Percentiles rank a stretch among this genome's conserved stretches.
These are phyloP conservation scores for Hofmannophila pseudospretella DNA, from an alignment of 2,888 invertebrate species.

Conservation along the genomic window DNA sequence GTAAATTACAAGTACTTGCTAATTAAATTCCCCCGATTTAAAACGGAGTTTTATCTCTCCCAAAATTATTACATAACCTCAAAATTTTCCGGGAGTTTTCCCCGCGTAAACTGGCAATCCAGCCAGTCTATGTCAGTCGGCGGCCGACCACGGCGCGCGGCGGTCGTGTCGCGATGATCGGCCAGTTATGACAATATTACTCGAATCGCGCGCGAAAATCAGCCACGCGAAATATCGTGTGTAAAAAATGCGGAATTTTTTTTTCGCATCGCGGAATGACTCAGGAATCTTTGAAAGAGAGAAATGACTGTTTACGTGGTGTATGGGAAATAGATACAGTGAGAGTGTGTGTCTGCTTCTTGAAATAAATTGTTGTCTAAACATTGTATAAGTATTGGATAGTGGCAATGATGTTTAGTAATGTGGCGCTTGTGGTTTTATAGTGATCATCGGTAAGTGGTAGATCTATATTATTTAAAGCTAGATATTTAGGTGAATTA, in stretches of 20 bases:
- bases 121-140: conserved; percentile 49
- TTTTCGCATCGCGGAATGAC: conserved; percentile 2
- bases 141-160: conserved; percentile 49
- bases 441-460: conserved; percentile 73
- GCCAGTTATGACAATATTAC: conserved; percentile 32
- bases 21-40: too few relatives aligned
- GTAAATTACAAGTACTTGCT: too few relatives aligned
- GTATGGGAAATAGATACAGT: conserved; percentile 46
- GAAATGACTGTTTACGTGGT: conserved; percentile 47
- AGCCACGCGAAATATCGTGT: conserved; percentile 2
- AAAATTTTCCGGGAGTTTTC: conserved; percentile 12
- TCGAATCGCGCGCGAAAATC: conserved; percentile 15
- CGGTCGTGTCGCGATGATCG: conserved; percentile 47
- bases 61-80: conserved; percentile 31
- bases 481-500: too few relatives aligned
- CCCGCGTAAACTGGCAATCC: conserved; percentile 33
- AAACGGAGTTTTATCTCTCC: too few relatives aligned
- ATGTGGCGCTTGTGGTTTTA: conserved; percentile 64
- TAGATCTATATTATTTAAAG: conserved; percentile 2
- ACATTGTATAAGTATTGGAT: conserved; percentile 2
- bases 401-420: conserved; percentile 47
- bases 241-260: neutral
- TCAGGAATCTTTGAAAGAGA: conserved; percentile 24
- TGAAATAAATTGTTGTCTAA: conserved; percentile 15
- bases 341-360: conserved; percentile 46